Base-by-base conservation (phyloP, 2,797 vertebrate species). In the Parambassis ranga region DNA sequence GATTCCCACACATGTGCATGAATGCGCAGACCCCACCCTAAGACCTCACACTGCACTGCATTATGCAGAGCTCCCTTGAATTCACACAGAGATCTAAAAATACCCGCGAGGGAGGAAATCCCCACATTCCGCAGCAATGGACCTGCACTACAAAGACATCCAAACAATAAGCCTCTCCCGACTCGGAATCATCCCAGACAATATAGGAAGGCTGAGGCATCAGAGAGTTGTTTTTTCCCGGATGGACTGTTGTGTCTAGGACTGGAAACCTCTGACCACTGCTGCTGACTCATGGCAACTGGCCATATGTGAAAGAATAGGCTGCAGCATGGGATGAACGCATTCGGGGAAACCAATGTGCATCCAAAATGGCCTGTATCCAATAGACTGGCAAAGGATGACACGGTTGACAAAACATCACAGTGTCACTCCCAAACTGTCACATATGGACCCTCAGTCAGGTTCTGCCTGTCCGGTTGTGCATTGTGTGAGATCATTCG, bases 191-290 rank as follows among this genome's bases (percentile, higher is more conserved):
- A 84, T 88, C 86, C 81, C 84, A 93, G 92, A 94, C 92, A 90
- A 85, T 82, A 90, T 87, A 87, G 91, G 89, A 92, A 92, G 85
- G 76, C 81, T 47, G 77, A 86, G 30, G 87, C 86, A 89, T 91
- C 89, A 84, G 79, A 89, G 86, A 79, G 63, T 77, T 89, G 85
- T 88, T 89, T 88, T 89, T 91, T 90, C 80, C 83, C 81, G 63
- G 81, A 84, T 52, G 60, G 77, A 68, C 70, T 94, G 92, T 94
- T 94, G 90, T 93, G 93, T 94, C 93, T 94, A 90, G 86, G 72
- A 76, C 65, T 77, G 78, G 73, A 85, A 89, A 89, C 85, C 82
- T 86, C 85, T 87, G 87, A 83, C 83, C 84, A 19, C 77, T 8
- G 56, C 79, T 67, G 71, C 84, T 86, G 62, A 85, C 71, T 85